These are phyloP conservation scores for Ptychobarbus kaznakovi DNA, from an alignment of 2,797 vertebrate genomes.

Conservation along the genomic window DNA sequence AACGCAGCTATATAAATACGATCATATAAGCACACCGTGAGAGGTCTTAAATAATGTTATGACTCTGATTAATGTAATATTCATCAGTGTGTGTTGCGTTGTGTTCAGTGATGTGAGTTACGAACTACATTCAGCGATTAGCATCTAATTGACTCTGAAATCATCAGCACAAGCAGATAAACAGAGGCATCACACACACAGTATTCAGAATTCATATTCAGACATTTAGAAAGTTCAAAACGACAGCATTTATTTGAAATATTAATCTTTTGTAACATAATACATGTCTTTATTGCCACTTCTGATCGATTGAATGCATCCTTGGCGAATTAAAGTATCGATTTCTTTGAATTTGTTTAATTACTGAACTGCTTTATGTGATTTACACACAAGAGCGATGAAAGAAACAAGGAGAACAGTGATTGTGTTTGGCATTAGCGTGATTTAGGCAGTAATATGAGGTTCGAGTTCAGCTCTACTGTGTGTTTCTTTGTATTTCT, in stretches of 20 bases:
- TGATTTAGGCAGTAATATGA: neutral
- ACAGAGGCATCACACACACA: slow-evolving; percentile 4
- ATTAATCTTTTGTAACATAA: neutral
- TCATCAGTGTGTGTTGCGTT: slow-evolving; percentile 21
- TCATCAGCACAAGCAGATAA: slow-evolving; percentile 32
- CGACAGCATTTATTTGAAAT: neutral
- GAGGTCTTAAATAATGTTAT: slow-evolving; percentile 36
- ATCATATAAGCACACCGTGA: slow-evolving; percentile 24
- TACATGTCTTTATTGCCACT: neutral
- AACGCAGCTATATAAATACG: slow-evolving; percentile 26
- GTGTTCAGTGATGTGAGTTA: slow-evolving; percentile 22
- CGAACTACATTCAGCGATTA: slow-evolving; percentile 23
- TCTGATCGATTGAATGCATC: neutral
- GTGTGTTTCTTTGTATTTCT: neutral
- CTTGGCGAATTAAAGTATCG: too few relatives aligned
- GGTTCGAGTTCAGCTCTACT: neutral
- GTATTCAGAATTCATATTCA: neutral
- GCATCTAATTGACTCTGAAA: slow-evolving; percentile 30
- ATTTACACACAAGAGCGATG: neutral
- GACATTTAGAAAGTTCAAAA: neutral
- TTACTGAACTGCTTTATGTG: neutral
- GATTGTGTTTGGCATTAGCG: neutral
- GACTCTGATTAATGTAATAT: slow-evolving; percentile 43
- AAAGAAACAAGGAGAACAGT: neutral
- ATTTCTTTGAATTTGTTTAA: neutral